These are phyloP conservation scores for Agrypnia vestita DNA, from an alignment of 1,140 invertebrate species.

Conservation along the genomic window DNA sequence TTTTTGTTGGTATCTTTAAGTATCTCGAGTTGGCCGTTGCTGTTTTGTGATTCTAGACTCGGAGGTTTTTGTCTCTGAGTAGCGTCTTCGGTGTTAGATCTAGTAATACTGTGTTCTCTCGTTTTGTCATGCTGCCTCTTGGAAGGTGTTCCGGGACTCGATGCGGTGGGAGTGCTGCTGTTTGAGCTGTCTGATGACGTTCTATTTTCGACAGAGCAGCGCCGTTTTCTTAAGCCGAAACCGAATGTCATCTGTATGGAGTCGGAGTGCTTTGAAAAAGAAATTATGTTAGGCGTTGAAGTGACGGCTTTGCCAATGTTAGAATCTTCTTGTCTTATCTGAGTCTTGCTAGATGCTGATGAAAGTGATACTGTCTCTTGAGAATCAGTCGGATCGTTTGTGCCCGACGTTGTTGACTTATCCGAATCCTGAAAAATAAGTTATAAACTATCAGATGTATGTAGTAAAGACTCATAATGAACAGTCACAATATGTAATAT, in stretches of 20 bases:
- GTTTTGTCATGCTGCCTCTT: slow-evolving; percentile 61
- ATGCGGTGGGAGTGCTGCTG: slow-evolving; percentile 72
- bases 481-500: not conserved
- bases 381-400: slow-evolving; percentile 24
- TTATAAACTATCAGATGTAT: not conserved
- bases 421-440: slow-evolving; percentile 48
- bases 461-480: not conserved
- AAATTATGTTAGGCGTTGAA: slow-evolving; percentile 45
- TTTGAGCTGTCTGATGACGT: slow-evolving; percentile 71
- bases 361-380: slow-evolving; percentile 14
- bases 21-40: slow-evolving; percentile 1
- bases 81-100: slow-evolving; percentile 65
- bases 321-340: slow-evolving; percentile 24
- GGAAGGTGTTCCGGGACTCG: slow-evolving; percentile 71
- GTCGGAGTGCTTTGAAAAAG: slow-evolving; percentile 55
- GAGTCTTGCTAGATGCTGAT: not conserved
- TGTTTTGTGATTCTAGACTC: slow-evolving; percentile 25
- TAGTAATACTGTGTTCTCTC: slow-evolving; percentile 37
- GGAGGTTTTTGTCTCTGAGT: slow-evolving; percentile 64
- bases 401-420: slow-evolving; percentile 25
- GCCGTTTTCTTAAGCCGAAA: slow-evolving; percentile 73
- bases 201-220: slow-evolving; percentile 73
- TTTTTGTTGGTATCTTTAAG: slow-evolving; percentile 63
- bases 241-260: slow-evolving; percentile 52
- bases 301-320: slow-evolving; percentile 5